Evolutionary conservation across 2,888 invertebrate genomes (phyloP), one percentile per base, ranked within the genome.

Genomic region (Andricus curvator): DNA sequence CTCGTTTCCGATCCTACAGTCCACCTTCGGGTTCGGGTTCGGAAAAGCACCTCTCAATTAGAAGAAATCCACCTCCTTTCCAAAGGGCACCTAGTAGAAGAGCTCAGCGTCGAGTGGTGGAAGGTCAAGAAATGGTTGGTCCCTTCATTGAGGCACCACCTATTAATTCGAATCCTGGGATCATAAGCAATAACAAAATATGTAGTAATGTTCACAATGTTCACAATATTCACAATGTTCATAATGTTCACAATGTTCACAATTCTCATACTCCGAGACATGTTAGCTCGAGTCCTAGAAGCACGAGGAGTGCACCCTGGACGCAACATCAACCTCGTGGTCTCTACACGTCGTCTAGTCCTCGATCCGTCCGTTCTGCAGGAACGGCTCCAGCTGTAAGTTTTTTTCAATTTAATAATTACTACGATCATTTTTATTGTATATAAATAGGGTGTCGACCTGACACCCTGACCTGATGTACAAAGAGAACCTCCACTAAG

Each of bases 241-340:
- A 89, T 87, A 88, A 81, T 56, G 37, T 17, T 62, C 80, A 22
- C 60, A 78, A 37, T 25, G 60, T 22, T 48, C 70, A 70, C 29
- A 70, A 70, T 29, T 37, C 67, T 67, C 87, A 85, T 51, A 87
- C 82, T 77, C 68, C 88, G 9, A 87, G 89, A 80, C 88, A 91
- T 60, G 84, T 89, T 81, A 90, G 87, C 82, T 89, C 92, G 48
- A 92, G 92, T 83, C 97, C 97, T 1, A 95, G 97, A 74, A 97
- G 97, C 89, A 97, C 96, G 11, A 95, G 97, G 82, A 97, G 97
- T 88, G 97, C 97, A 0, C 96, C 96, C 6, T 96, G 96, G 96
- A 95, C 95, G 44, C 96, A 97, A 84, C 95, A 95, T 44, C 96
- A 96, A 89, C 95, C 96, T 68, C 95, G 96, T 84, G 97, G 97